Conservation (phyloP, 2,888 invertebrate genomes). For the Myopa tessellatipennis region DNA sequence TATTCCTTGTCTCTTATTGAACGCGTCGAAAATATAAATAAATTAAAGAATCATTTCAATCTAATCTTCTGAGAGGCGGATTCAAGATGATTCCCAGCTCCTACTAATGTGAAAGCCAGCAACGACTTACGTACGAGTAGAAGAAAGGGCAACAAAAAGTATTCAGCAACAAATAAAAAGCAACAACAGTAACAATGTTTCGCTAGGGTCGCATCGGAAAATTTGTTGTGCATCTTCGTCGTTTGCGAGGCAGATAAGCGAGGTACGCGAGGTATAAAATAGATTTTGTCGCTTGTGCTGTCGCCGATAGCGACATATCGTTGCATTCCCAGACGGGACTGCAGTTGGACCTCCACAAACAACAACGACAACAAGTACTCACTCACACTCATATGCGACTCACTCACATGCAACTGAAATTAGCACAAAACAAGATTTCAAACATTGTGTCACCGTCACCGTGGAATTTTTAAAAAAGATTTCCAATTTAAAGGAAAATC, state of each 20-base stretch:
- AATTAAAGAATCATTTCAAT: no score
- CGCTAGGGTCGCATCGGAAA: background rate
- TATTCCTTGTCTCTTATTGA: no score
- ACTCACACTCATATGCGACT: background rate
- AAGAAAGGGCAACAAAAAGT: no score
- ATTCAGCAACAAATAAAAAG: no score
- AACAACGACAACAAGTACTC: background rate
- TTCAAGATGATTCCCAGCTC: no score
- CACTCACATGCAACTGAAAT: background rate
- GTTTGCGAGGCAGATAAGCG: background rate
- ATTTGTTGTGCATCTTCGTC: background rate
- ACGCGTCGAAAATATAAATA: no score
- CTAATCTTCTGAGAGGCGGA: no score
- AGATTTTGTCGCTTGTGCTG: slow-evolving; percentile 2
- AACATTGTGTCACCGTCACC: background rate
- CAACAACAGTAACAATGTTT: no score
- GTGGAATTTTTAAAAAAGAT: background rate
- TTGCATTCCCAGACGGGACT: slow-evolving; percentile 18
- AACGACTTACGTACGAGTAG: no score
- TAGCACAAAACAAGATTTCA: background rate
- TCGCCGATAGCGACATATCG: background rate
- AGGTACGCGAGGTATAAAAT: slow-evolving; percentile 3
- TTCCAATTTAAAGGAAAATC: no score
- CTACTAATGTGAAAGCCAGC: no score
- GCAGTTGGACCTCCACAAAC: background rate